Base-by-base conservation (phyloP, 2,888 invertebrate species). In the Drosophila suboccidentalis region DNA sequence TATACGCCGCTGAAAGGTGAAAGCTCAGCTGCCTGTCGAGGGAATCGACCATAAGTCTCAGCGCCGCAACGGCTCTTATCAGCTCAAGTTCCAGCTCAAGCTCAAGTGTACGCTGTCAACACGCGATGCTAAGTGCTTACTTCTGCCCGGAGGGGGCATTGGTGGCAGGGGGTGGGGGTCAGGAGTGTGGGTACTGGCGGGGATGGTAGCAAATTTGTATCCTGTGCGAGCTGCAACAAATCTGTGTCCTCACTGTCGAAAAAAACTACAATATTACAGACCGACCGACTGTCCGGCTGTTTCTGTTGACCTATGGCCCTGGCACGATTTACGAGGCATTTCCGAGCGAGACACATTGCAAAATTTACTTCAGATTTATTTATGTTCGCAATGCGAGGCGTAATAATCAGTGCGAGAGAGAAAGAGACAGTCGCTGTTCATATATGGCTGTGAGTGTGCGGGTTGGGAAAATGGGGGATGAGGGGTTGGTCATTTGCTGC, bases 301-400 rank as follows among this genome's bases (percentile, higher is more conserved):
- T 78, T 66, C 69, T 71, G 76, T 79, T 88, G 90, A 88, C 89
- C 89, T 81, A 82, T 81, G 89, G 79, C 79, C 87, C 79, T 76
- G 78, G 73, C 78, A 87, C 82, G 89, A 91, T 91, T 91, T 91
- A 91, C 91, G 91, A 91, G 84, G 81, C 90, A 84, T 90, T 87
- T 90, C 90, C 89, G 77, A 80, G 90, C 87, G 87, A 90, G 90
- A 90, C 90, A 84, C 84, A 89, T 90, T 84, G 89, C 85, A 90
- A 88, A 90, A 90, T 83, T 83, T 83, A 88, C 82, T 81, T 70
- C 86, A 88, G 87, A 90, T 91, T 90, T 91, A 90, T 91, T 87
- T 83, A 86, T 86, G 85, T 75, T 74, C 69, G 58, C 78, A 78
- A 65, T 64, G 78, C 64, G 59, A 58, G 22, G 55, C 57, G 58